These are phyloP conservation scores for Drosophila arizonae DNA, from an alignment of 1,140 invertebrate genomes.

Conservation along the genomic window DNA sequence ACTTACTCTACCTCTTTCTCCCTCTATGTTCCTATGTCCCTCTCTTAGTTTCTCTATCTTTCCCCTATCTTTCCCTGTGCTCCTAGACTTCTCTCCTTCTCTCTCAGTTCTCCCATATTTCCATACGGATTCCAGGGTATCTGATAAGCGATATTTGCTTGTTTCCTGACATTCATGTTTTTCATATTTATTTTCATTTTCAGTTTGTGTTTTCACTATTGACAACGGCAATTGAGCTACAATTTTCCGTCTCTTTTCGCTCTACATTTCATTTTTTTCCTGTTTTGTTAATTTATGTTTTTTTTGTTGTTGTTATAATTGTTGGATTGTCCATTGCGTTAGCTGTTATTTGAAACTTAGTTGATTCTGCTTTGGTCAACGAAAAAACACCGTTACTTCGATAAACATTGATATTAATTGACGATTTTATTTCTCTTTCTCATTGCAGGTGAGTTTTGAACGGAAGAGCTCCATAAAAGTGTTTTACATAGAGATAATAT, in stretches of 20 bases:
- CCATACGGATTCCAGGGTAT: neutral
- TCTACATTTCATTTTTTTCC: neutral
- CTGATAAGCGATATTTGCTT: neutral
- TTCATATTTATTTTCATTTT: conserved; percentile 23
- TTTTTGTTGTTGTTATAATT: conserved; percentile 36
- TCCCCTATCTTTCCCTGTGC: too few species aligned
- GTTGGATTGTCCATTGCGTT: conserved; percentile 62
- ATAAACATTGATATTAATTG: conserved; percentile 41
- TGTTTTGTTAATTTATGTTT: conserved; percentile 36
- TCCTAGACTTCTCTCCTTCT: too few species aligned
- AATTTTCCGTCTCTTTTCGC: neutral
- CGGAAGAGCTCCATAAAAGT: too few species aligned
- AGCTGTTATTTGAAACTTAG: conserved; percentile 29
- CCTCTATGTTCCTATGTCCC: neutral
- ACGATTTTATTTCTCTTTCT: conserved; percentile 32
- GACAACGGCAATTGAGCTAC: conserved; percentile 60
- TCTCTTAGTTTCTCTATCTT: too few species aligned
- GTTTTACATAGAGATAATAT: too few species aligned
- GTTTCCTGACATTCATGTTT: conserved; percentile 1
- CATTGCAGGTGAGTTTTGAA: conserved; percentile 60
- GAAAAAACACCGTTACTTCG: conserved; percentile 29
- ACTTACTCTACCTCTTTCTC: neutral
- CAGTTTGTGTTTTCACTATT: conserved; percentile 43
- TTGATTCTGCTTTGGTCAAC: conserved; percentile 28
- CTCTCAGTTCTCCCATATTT: neutral